Evolutionary conservation across 2,797 vertebrate genomes (phyloP).

Genomic region (Malurus splendens): DNA sequence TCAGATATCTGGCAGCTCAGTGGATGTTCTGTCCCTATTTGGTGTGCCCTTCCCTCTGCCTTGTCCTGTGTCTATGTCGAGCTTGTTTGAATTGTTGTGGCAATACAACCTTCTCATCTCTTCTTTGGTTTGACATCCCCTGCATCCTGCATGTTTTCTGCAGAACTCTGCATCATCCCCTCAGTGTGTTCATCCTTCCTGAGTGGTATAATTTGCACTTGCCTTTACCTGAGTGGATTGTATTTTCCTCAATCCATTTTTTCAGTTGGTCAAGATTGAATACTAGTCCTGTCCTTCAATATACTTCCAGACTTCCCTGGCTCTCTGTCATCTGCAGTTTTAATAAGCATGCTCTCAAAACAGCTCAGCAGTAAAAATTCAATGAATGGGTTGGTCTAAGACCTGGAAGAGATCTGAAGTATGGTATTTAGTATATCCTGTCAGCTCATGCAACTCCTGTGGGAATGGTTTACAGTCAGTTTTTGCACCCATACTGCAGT

Average conservation of each 20-base stretch:
- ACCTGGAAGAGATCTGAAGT: not conserved
- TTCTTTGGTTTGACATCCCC: not conserved
- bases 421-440: not conserved
- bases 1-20: not conserved
- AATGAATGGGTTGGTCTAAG: not conserved
- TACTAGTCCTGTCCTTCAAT: not conserved
- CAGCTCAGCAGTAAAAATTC: not conserved
- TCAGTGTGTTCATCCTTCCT: not conserved
- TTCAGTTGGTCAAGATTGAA: not conserved
- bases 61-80: fast-evolving
- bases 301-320: not conserved
- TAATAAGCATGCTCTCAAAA: not conserved
- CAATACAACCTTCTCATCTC: not conserved
- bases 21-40: not conserved
- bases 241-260: not conserved
- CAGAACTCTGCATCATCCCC: not conserved
- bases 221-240: not conserved
- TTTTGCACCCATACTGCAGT: not conserved
- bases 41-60: not conserved
- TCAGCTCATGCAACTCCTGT: not conserved
- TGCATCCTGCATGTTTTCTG: not conserved
- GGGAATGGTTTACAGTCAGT: not conserved
- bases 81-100: not conserved
- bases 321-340: not conserved
- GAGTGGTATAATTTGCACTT: not conserved